These are phyloP conservation scores for Odontocerum albicorne DNA, from an alignment of 2,888 invertebrate genomes.

Conservation along the genomic window DNA sequence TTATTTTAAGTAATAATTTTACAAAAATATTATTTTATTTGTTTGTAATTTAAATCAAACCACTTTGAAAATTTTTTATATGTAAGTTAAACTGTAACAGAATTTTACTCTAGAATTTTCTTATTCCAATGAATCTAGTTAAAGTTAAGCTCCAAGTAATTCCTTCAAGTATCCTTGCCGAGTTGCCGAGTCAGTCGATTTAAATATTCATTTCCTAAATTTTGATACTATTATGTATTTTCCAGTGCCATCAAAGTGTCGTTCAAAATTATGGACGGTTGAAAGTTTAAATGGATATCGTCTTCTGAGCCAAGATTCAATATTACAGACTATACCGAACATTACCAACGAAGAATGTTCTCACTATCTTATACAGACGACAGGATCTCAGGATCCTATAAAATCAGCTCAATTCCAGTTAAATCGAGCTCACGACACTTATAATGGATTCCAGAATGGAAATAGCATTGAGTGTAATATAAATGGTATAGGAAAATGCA, in stretches of 20 bases:
- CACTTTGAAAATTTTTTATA: no score
- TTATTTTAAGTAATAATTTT: no score
- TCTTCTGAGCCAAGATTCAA: conserved; percentile 67
- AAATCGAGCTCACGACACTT: conserved; percentile 40
- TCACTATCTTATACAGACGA: conserved; percentile 43
- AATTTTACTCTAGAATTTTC: no score
- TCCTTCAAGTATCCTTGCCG: no score
- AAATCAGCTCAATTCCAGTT: conserved; percentile 49
- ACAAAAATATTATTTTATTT: no score
- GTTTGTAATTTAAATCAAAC: no score
- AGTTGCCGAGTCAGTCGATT: no score
- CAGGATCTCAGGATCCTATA: conserved; percentile 4
- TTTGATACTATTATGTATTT: conserved; percentile 2
- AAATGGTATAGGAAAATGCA: conserved; percentile 61
- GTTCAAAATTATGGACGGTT: conserved; percentile 70
- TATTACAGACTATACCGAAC: conserved; percentile 58
- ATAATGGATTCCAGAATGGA: conserved; percentile 40
- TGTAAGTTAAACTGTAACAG: no score
- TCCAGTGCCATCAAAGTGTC: conserved; percentile 58
- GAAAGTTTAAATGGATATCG: conserved; percentile 76
- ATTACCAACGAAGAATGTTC: conserved; percentile 71
- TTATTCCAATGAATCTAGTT: no score
- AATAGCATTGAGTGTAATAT: conserved; percentile 47
- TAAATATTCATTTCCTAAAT: no score
- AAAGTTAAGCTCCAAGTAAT: no score